Evolutionary conservation across 2,888 invertebrate species (phyloP), one percentile per base, ranked within the genome.

Genomic region (Eucriotettix oculatus): DNA sequence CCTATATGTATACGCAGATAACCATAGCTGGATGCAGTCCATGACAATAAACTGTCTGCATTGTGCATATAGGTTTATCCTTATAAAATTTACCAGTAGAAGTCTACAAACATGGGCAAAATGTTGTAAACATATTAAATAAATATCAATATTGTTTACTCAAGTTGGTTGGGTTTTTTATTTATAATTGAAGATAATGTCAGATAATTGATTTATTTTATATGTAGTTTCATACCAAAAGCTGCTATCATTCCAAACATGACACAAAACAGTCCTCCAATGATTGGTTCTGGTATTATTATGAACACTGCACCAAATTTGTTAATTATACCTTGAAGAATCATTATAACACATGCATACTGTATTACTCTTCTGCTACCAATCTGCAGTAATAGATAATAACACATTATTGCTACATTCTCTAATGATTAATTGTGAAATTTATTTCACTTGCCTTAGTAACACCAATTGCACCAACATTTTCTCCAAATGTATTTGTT

Each of bases 401-500:
- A 16, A 52, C 41, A 16, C 16, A 54, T 54, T 14, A 17, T 54
- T n/a, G 9, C n/a, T 9, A 17, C 16, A 1, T 12, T 17, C 10
- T 54, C 1, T 17, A 54, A 11, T 16, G 16, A 11, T 9, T 16
- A 2, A 5, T 10, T 16, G 1, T 17, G 1, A 11, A 54, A n/a
- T 10, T 16, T 10, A 17, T 53, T 10, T 54, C n/a, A 58, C 52
- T 61, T 68, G 87, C 88, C 78, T 87, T 86, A 1, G 90, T 90
- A 1, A 90, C 86, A 43, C 90, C 90, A 65, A 93, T 91, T 1
- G 90, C 90, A 1, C 91, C 92, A 53, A 93, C 90, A 71, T 92
- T 92, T 71, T 91, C 90, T 58, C 90, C 89, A 69, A 92, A 92
- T 5, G 91, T 91, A 66, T 91, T 92, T 56, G 90, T 90, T 0